phyloP scores from a whole-genome alignment of 2,797 vertebrate genomes.

The Amphiprion clarkii region DNA sequence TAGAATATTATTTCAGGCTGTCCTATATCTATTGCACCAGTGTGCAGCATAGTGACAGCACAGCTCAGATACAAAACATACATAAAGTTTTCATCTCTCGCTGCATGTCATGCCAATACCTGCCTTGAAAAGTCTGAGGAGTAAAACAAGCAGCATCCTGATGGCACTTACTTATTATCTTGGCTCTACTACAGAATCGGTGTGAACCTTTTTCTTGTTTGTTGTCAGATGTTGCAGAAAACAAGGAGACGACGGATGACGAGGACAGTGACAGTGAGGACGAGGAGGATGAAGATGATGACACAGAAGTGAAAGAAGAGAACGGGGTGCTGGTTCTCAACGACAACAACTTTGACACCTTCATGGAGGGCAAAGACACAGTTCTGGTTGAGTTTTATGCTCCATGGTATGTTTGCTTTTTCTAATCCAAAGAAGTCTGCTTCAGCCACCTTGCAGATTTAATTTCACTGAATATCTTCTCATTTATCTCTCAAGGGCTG shows the following conservation, averaged over 20 bases:
- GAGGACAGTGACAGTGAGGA: conserved; percentile 80
- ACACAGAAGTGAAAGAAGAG: conserved; percentile 93
- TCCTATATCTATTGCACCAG: neutral
- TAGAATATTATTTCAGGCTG: accelerated
- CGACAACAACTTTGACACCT: conserved; percentile 92
- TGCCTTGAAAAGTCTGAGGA: too few species aligned
- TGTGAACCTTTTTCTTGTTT: neutral
- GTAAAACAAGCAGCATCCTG: too few species aligned
- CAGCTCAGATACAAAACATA: too few species aligned
- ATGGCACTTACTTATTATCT: too few species aligned
- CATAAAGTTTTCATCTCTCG: too few species aligned
- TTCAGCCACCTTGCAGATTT: too few species aligned
- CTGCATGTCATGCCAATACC: neutral
- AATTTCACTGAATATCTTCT: too few species aligned
- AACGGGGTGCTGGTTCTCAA: conserved; percentile 93
- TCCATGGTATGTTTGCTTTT: conserved; percentile 88
- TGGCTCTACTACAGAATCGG: neutral
- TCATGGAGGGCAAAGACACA: conserved; percentile 93
- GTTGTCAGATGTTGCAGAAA: conserved; percentile 60
- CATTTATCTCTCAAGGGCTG: too few species aligned
- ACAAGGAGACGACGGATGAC: conserved; percentile 75
- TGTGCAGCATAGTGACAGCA: neutral
- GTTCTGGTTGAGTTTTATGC: conserved; percentile 97
- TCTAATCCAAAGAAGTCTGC: too few species aligned
- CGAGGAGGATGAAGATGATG: conserved; percentile 82